Evolutionary conservation across 2,797 vertebrate species (phyloP).

Genomic region (Sciurus carolinensis): DNA sequence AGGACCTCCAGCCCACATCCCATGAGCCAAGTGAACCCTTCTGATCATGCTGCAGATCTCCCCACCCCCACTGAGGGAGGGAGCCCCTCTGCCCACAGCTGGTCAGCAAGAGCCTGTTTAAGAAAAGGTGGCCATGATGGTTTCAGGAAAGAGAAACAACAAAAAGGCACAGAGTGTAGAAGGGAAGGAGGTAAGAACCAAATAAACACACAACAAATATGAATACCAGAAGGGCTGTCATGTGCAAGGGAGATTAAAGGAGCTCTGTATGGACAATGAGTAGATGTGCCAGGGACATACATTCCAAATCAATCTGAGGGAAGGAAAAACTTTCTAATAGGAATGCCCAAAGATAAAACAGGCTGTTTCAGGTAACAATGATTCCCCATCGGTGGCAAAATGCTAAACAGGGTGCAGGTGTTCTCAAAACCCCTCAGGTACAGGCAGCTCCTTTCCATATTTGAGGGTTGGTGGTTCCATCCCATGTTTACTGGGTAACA

Average conservation of each 20-base stretch:
- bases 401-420: background rate
- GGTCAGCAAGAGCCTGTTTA: background rate
- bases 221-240: conserved; percentile 43
- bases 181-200: background rate
- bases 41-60: background rate
- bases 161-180: background rate
- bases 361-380: background rate
- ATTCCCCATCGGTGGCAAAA: background rate
- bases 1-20: background rate
- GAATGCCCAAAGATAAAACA: background rate
- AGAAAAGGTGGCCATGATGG: background rate
- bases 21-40: background rate
- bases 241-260: conserved; percentile 53
- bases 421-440: background rate
- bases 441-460: background rate
- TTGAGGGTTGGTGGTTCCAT: background rate
- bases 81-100: no score
- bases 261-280: background rate
- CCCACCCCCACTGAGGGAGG: background rate
- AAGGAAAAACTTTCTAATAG: background rate
- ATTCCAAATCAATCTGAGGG: background rate
- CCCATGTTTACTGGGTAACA: background rate
- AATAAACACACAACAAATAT: background rate
- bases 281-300: background rate
- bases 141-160: background rate